These are phyloP conservation scores for Caenorhabditis tropicalis DNA, from an alignment of 1,140 invertebrate genomes.

Conservation along the genomic window DNA sequence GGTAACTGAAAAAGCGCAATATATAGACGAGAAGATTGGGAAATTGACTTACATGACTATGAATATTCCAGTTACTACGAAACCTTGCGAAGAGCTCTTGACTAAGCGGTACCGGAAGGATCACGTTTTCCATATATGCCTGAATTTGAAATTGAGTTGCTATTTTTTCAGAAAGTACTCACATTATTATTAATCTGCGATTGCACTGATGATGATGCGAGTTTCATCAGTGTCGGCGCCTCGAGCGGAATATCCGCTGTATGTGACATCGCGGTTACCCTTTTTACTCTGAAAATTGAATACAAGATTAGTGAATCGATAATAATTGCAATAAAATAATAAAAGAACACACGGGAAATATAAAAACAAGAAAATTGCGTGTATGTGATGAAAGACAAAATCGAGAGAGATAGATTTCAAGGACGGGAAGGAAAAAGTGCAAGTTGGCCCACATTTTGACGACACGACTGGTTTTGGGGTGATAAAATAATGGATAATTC, in stretches of 20 bases:
- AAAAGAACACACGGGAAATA: neutral
- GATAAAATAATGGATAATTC: neutral
- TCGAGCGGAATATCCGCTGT: constrained; percentile 22
- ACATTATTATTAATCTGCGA: constrained; percentile 6
- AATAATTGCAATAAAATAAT: neutral
- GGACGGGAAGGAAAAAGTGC: constrained; percentile 13
- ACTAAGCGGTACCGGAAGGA: neutral
- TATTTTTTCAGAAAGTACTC: too few relatives aligned
- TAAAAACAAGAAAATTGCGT: neutral
- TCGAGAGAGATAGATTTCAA: constrained; percentile 12
- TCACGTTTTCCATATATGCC: constrained; percentile 11
- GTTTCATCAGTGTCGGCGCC: neutral
- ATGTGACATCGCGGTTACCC: neutral
- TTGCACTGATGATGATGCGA: neutral
- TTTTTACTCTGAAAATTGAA: neutral
- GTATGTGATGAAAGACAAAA: neutral
- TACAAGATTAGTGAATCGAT: neutral
- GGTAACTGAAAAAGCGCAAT: too few relatives aligned
- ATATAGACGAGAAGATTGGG: too few relatives aligned
- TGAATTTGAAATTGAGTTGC: too few relatives aligned
- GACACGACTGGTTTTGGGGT: constrained; percentile 2
- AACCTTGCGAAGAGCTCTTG: constrained; percentile 5
- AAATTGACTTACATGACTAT: constrained; percentile 25
- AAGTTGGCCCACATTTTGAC: constrained; percentile 35
- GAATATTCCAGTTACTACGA: constrained; percentile 27